phyloP scores from a whole-genome alignment of 2,888 invertebrate species.

The Muschampia plurimacula region DNA sequence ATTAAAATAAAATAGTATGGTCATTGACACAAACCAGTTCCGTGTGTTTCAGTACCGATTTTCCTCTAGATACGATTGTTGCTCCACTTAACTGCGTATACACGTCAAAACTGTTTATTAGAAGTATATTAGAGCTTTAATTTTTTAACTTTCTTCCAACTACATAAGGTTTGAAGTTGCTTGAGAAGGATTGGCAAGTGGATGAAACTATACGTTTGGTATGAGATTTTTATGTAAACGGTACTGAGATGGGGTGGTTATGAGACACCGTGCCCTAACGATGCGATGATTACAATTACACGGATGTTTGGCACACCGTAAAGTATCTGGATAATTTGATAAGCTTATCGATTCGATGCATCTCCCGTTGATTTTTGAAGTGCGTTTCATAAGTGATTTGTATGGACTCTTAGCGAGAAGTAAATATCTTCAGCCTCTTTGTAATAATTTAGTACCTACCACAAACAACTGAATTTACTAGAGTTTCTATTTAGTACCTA shows the following conservation, averaged over 20 bases:
- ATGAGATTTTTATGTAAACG: slow-evolving; percentile 12
- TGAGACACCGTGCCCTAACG: slow-evolving; percentile 39
- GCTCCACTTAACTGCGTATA: slow-evolving; percentile 36
- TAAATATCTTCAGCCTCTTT: not conserved
- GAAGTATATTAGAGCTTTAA: not conserved
- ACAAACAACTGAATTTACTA: too few species aligned
- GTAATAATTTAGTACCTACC: too few species aligned
- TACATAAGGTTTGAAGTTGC: slow-evolving; percentile 31
- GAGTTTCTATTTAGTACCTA: too few species aligned
- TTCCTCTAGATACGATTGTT: slow-evolving; percentile 40
- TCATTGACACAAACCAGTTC: not conserved
- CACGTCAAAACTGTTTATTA: slow-evolving; percentile 33
- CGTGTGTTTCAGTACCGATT: slow-evolving; percentile 33
- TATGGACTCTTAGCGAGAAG: not conserved
- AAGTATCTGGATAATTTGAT: slow-evolving; percentile 20
- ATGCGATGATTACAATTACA: slow-evolving; percentile 47
- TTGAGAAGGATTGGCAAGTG: slow-evolving; percentile 11
- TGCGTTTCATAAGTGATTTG: not conserved
- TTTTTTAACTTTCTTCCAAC: slow-evolving; percentile 21
- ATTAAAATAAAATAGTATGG: not conserved
- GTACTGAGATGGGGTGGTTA: slow-evolving; percentile 20
- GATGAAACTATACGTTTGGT: slow-evolving; percentile 13
- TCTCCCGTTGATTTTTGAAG: not conserved
- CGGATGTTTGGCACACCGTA: slow-evolving; percentile 28
- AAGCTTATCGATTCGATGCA: slow-evolving; percentile 12